Percentiles rank a stretch among this genome's conserved stretches.
Conservation (phyloP, 2,113 vertebrate species). For the Cephalopholis sonnerati region DNA sequence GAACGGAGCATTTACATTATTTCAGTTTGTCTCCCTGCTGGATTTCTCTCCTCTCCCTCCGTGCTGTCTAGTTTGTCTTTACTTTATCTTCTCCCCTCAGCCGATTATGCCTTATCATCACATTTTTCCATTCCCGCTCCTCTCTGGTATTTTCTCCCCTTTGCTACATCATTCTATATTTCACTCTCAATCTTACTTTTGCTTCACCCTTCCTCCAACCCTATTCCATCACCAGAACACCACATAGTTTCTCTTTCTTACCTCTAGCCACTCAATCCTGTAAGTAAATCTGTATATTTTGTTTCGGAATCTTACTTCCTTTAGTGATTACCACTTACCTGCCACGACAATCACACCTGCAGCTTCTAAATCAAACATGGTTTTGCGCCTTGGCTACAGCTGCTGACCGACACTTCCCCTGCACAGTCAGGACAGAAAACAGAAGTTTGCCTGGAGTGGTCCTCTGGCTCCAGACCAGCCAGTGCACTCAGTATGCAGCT, state of each 20-base stretch:
- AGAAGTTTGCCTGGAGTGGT: conserved; percentile 41
- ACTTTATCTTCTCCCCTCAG: conserved; percentile 32
- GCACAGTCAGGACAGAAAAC: conserved; percentile 30
- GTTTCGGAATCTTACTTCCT: not conserved
- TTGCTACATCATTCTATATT: conserved; percentile 16
- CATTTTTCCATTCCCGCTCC: conserved; percentile 12
- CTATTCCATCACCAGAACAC: not conserved
- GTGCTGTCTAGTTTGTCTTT: conserved; percentile 33
- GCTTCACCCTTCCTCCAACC: not conserved
- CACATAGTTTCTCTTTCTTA: not conserved
- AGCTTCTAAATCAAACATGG: conserved; percentile 20
- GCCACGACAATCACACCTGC: conserved; percentile 10
- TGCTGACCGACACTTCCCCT: not conserved
- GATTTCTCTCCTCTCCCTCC: not conserved
- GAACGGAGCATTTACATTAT: conserved; percentile 3
- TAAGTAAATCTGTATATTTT: not conserved
- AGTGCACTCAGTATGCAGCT: conserved; percentile 55
- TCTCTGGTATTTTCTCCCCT: conserved; percentile 19
- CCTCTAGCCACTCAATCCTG: not conserved
- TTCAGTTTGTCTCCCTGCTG: not conserved
- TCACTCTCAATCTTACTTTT: conserved; percentile 19
- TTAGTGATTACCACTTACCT: not conserved
- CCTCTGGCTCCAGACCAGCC: conserved; percentile 53
- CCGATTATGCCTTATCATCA: conserved; percentile 31
- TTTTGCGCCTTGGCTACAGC: not conserved